A percentile compares a stretch with the other conserved stretches of the same genome.
These are phyloP conservation scores for Lypha dubia DNA, from an alignment of 2,888 invertebrate genomes.

Conservation along the genomic window DNA sequence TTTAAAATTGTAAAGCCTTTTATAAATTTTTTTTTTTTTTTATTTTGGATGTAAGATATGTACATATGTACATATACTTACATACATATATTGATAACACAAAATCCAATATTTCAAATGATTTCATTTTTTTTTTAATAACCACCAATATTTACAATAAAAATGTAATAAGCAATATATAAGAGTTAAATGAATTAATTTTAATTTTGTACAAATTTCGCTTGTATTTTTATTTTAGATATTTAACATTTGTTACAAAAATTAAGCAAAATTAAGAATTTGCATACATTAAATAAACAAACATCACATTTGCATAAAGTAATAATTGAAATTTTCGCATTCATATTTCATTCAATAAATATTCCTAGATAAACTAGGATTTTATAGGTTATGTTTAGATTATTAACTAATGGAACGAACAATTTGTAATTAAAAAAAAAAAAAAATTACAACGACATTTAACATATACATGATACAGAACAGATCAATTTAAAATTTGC, in stretches of 20 bases:
- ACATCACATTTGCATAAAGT: slow-evolving; percentile 50
- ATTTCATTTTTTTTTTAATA: not conserved
- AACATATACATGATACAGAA: slow-evolving; percentile 41
- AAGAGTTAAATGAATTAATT: slow-evolving; percentile 1
- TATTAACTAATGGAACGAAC: slow-evolving; percentile 47
- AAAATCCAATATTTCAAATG: not conserved
- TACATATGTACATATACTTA: too few relatives aligned
- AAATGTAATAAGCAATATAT: slow-evolving; percentile 7
- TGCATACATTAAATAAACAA: slow-evolving; percentile 36
- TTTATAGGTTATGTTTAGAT: not conserved
- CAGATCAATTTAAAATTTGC: slow-evolving; percentile 27
- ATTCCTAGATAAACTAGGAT: slow-evolving; percentile 23
- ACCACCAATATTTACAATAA: slow-evolving; percentile 21
- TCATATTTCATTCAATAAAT: slow-evolving; percentile 15
- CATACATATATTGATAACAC: not conserved
- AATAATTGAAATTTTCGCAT: slow-evolving; percentile 4
- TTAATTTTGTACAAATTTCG: slow-evolving; percentile 20
- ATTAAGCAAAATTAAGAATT: slow-evolving; percentile 38
- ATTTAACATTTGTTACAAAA: not conserved
- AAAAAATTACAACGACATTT: slow-evolving; percentile 33
- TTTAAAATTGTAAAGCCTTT: slow-evolving; percentile 14
- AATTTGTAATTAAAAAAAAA: slow-evolving; percentile 32
- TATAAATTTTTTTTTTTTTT: not conserved
- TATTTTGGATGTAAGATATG: not conserved
- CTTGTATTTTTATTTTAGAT: slow-evolving; percentile 21